A percentile compares a stretch with the other conserved stretches of the same genome.
Conservation (phyloP, 1,140 invertebrate genomes). For the Tetramorium alpestre region DNA sequence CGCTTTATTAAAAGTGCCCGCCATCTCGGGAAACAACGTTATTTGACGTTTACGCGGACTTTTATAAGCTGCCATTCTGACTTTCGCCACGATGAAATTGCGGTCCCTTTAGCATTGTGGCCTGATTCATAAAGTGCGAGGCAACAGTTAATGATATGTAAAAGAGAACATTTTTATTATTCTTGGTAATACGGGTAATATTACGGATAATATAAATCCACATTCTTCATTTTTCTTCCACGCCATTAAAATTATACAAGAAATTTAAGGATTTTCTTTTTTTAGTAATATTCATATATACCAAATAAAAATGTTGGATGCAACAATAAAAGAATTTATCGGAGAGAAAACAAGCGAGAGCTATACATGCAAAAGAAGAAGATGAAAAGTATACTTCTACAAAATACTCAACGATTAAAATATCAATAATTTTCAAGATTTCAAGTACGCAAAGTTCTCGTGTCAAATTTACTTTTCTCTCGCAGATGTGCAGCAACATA, state of each 20-base stretch:
- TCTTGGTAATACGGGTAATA: not conserved
- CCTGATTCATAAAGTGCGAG: conserved; percentile 27
- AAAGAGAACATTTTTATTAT: conserved; percentile 36
- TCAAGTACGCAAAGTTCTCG: not conserved
- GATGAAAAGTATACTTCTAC: not conserved
- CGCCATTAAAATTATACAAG: not conserved
- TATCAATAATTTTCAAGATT: not conserved
- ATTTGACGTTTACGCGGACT: conserved; percentile 26
- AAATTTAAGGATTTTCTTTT: not conserved
- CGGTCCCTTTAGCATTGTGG: conserved; percentile 18
- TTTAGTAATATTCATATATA: not conserved
- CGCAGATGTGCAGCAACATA: conserved; percentile 36
- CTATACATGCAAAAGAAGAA: not conserved
- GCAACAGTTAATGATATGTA: conserved; percentile 41
- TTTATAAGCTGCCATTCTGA: conserved; percentile 35
- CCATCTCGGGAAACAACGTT: conserved; percentile 33
- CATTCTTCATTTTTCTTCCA: not conserved
- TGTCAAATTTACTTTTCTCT: conserved; percentile 32
- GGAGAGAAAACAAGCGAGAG: no score
- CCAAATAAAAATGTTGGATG: not conserved
- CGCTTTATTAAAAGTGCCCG: conserved; percentile 43
- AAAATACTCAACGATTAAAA: conserved; percentile 16
- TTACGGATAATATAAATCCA: not conserved
- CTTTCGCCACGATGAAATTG: conserved; percentile 9
- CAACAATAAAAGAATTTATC: not conserved